Percentiles rank a stretch among this genome's conserved stretches.
Conservation (phyloP, 2,888 invertebrate species). For the Caenorhabditis afra region DNA sequence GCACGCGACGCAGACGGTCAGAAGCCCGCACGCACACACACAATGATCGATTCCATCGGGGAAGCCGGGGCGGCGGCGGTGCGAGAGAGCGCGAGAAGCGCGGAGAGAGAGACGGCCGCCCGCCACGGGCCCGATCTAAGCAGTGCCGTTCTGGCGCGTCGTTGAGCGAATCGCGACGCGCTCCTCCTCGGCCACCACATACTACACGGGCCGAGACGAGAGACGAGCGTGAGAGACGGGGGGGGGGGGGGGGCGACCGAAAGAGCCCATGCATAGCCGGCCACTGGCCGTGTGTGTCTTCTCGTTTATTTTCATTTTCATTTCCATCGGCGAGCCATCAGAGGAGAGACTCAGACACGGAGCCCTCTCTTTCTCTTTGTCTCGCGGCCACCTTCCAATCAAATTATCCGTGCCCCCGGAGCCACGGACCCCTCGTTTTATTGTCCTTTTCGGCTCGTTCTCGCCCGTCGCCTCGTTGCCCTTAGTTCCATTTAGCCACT, state of each 20-base stretch:
- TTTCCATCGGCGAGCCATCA: slow-evolving; percentile 11
- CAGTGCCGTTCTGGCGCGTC: slow-evolving; percentile 28
- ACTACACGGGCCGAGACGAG: slow-evolving; percentile 8
- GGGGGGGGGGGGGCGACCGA: no score
- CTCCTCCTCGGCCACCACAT: slow-evolving; percentile 1
- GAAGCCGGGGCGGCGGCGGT: neutral
- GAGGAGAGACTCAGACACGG: neutral
- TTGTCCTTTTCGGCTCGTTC: slow-evolving; percentile 15
- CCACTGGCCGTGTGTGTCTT: slow-evolving; percentile 1
- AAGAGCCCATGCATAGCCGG: slow-evolving; percentile 17
- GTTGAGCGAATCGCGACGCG: slow-evolving; percentile 23
- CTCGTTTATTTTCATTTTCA: slow-evolving; percentile 36
- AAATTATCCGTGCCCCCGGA: slow-evolving; percentile 1
- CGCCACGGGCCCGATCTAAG: slow-evolving; percentile 3
- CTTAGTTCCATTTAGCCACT: slow-evolving; percentile 1
- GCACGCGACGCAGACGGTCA: slow-evolving; percentile 6
- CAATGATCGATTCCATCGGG: slow-evolving; percentile 19
- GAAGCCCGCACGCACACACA: neutral
- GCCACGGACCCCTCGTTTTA: neutral
- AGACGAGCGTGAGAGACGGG: slow-evolving; percentile 8
- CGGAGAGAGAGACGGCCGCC: slow-evolving; percentile 10
- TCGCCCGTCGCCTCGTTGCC: neutral
- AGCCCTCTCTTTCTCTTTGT: neutral
- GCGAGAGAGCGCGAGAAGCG: slow-evolving; percentile 9
- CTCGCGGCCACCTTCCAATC: slow-evolving; percentile 15